Percentiles rank a stretch among this genome's conserved stretches.
These are phyloP conservation scores for Diaprepes abbreviatus DNA, from an alignment of 2,888 invertebrate genomes.

Conservation along the genomic window DNA sequence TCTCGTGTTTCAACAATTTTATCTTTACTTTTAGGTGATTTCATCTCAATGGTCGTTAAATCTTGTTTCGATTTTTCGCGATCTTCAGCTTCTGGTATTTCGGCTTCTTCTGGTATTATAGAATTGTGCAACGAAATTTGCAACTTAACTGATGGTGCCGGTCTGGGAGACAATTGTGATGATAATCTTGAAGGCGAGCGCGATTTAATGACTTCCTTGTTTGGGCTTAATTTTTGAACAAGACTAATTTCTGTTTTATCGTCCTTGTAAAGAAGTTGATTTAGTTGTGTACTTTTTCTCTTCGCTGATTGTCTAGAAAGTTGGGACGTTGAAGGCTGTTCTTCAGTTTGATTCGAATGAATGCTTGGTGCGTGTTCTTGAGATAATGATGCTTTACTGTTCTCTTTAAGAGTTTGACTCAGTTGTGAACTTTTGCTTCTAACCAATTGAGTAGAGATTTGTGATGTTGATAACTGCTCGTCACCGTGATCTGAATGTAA, in stretches of 20 bases:
- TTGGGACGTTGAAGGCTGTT: background rate
- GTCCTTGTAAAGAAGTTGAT: constrained; percentile 47
- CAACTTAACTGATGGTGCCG: constrained; percentile 35
- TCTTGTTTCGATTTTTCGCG: background rate
- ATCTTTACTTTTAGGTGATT: constrained; percentile 39
- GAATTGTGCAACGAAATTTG: constrained; percentile 43
- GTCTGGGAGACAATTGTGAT: constrained; percentile 6
- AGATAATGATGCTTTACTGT: constrained; percentile 28
- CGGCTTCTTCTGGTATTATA: constrained; percentile 31
- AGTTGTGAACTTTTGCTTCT: constrained; percentile 27
- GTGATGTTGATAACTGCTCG: background rate
- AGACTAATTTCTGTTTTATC: constrained; percentile 47
- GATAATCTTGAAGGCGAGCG: background rate
- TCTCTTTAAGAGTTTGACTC: constrained; percentile 40
- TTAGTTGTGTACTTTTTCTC: constrained; percentile 28
- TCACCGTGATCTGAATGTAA: background rate
- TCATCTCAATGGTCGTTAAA: constrained; percentile 13
- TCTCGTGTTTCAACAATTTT: constrained; percentile 45
- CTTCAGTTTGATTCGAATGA: constrained; percentile 2
- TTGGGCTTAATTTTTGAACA: constrained; percentile 35
- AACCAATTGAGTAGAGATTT: background rate
- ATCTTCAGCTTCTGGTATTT: background rate
- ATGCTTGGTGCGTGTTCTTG: background rate
- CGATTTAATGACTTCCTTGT: background rate
- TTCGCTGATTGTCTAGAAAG: background rate